A percentile compares a stretch with the other conserved stretches of the same genome.
phyloP scores from a whole-genome alignment of 1,140 invertebrate genomes.

The Drosophila leontia region DNA sequence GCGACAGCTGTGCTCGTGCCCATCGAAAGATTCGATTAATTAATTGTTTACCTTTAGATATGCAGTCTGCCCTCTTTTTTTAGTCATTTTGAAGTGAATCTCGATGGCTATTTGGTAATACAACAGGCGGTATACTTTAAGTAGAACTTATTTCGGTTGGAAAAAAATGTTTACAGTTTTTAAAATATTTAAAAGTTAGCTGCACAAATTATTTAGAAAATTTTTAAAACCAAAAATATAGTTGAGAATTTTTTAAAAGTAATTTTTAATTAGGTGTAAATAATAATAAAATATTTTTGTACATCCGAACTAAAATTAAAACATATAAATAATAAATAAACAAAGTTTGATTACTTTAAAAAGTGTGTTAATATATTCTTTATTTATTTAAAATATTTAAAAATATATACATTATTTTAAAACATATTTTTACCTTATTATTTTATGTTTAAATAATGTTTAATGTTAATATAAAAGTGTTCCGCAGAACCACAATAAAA shows the following conservation, averaged over 20 bases:
- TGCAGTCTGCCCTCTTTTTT: conserved; percentile 16
- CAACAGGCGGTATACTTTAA: not conserved
- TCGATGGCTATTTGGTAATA: conserved; percentile 11
- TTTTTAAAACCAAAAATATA: not conserved
- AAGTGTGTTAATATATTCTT: not conserved
- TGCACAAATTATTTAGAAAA: not conserved
- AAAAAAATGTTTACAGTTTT: too few relatives aligned
- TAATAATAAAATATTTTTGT: too few relatives aligned
- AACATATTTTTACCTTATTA: too few relatives aligned
- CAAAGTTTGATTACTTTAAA: not conserved
- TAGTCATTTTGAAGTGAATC: not conserved
- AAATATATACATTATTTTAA: not conserved
- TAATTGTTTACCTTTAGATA: conserved; percentile 33
- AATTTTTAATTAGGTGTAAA: not conserved
- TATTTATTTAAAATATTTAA: not conserved
- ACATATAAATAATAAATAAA: not conserved
- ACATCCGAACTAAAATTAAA: not conserved
- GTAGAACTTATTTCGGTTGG: accelerated
- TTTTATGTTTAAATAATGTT: too few relatives aligned
- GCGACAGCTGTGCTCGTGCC: conserved; percentile 28
- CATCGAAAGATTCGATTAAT: conserved; percentile 23
- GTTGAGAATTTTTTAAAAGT: not conserved
- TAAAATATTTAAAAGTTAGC: not conserved
- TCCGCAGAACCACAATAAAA: too few relatives aligned
- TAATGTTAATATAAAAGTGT: too few relatives aligned